Evolutionary conservation across 2,113 vertebrate genomes (phyloP).

Genomic region (Uria aalge): DNA sequence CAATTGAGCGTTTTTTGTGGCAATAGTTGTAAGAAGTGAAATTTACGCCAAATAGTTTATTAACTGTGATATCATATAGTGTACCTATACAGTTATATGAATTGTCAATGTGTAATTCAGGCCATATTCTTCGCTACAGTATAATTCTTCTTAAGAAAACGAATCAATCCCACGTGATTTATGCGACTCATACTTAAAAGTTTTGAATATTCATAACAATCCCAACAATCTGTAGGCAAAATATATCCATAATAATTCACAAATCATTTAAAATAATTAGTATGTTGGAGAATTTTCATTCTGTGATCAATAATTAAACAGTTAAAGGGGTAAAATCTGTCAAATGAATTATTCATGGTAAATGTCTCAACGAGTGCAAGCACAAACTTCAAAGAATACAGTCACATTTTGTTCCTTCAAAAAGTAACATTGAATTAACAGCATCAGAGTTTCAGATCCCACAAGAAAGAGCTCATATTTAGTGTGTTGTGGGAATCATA

Average conservation of each 20-base stretch:
- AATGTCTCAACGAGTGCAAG: background rate
- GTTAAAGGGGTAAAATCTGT: slow-evolving; percentile 50
- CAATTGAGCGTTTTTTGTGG: background rate
- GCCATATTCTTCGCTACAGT: background rate
- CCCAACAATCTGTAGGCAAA: slow-evolving; percentile 21
- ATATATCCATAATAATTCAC: slow-evolving; percentile 32
- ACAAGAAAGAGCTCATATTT: background rate
- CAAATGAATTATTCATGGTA: slow-evolving; percentile 43
- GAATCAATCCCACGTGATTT: background rate
- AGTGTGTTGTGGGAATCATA: background rate
- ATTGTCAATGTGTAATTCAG: background rate
- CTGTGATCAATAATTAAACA: slow-evolving; percentile 66
- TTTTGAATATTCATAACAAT: slow-evolving; percentile 46
- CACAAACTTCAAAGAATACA: slow-evolving; percentile 16
- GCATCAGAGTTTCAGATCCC: background rate
- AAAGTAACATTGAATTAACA: background rate
- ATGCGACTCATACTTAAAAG: background rate
- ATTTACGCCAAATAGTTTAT: background rate
- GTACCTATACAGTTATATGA: background rate
- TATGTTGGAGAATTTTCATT: background rate
- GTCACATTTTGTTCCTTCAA: background rate
- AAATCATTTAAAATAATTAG: slow-evolving; percentile 59
- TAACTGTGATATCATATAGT: background rate
- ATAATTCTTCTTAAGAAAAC: background rate
- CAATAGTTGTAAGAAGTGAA: background rate